phyloP scores from a whole-genome alignment of 2,113 vertebrate genomes.

The Phalacrocorax brasilianus region DNA sequence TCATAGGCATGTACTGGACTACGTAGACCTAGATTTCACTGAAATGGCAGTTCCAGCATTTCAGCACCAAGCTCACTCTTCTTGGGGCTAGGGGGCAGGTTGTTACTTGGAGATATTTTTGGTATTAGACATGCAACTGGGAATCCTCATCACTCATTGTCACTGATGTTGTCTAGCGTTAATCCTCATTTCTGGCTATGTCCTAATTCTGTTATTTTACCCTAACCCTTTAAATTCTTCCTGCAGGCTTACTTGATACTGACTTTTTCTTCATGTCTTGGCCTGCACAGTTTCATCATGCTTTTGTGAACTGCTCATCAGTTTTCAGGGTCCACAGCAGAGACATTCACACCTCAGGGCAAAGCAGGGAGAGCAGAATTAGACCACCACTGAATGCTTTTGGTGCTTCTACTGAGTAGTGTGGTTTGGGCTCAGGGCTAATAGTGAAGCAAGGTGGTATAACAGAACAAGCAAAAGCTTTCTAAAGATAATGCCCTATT shows the following conservation, averaged over 20 bases:
- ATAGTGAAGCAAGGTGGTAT: not conserved
- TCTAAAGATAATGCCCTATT: conserved; percentile 37
- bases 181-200: not conserved
- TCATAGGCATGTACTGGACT: not conserved
- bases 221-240: not conserved
- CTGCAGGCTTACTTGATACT: not conserved
- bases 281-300: not conserved
- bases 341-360: not conserved
- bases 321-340: not conserved
- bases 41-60: not conserved
- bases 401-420: not conserved
- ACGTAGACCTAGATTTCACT: not conserved
- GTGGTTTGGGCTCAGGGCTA: not conserved
- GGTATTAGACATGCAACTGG: not conserved
- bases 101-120: not conserved
- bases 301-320: not conserved
- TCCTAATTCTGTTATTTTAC: not conserved
- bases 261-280: not conserved
- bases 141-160: conserved; percentile 8
- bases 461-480: conserved; percentile 21
- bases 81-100: not conserved
- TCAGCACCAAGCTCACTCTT: not conserved
- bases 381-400: not conserved
- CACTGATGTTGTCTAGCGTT: not conserved
- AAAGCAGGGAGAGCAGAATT: not conserved